Evolutionary conservation across 2,113 vertebrate species (phyloP).

Genomic region (Heterotilapia buettikoferi): DNA sequence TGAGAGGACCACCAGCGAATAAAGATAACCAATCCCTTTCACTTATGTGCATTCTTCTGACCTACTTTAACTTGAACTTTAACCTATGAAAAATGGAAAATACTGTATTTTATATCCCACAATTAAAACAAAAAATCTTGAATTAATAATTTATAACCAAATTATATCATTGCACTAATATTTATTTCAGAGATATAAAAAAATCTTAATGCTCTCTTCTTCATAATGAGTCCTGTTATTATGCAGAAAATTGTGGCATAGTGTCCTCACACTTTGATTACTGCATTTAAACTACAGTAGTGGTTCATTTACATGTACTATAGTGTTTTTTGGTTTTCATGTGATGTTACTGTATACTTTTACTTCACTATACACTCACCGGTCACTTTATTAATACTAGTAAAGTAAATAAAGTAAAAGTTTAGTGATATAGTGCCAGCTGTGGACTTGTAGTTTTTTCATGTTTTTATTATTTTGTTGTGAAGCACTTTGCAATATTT

Average conservation of each 20-base stretch:
- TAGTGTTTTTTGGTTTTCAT: not conserved
- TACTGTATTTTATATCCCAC: not conserved
- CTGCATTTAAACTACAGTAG: not conserved
- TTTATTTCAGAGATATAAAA: not conserved
- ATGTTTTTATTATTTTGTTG: not conserved
- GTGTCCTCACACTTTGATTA: not conserved
- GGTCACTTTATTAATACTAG: not conserved
- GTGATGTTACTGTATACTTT: not conserved
- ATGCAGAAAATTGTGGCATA: not conserved
- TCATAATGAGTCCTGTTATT: not conserved
- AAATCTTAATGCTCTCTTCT: not conserved
- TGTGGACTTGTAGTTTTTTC: not conserved
- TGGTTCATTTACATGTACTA: not conserved
- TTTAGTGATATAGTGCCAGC: not conserved
- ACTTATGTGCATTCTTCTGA: not conserved
- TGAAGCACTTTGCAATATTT: not conserved
- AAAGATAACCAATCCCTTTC: not conserved
- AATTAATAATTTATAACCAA: not conserved
- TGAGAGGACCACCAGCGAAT: not conserved
- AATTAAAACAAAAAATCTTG: not conserved
- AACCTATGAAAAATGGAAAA: not conserved
- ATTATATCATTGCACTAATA: not conserved
- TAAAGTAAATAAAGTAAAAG: not conserved
- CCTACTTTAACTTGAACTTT: not conserved
- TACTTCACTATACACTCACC: fast-evolving